phyloP scores from a whole-genome alignment of 2,113 vertebrate genomes.

The Desmodus rotundus region DNA sequence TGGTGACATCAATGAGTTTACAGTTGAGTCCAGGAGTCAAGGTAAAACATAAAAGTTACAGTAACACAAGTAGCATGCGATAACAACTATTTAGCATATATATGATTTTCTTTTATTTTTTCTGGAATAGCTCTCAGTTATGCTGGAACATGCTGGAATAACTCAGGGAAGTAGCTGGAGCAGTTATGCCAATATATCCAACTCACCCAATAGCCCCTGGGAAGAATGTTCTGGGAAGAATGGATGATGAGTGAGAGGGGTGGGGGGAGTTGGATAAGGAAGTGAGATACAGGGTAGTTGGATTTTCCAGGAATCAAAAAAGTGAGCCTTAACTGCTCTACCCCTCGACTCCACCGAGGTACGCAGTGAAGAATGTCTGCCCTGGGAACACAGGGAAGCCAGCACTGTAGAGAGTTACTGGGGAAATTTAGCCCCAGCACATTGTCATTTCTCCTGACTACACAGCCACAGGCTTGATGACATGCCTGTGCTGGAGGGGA shows the following conservation, averaged over 20 bases:
- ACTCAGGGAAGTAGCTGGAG: background rate
- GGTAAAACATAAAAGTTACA: background rate
- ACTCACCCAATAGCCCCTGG: background rate
- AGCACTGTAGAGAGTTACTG: background rate
- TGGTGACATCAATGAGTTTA: background rate
- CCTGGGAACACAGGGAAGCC: fast-evolving
- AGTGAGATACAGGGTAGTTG: background rate
- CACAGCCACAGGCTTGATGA: background rate
- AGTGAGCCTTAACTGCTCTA: background rate
- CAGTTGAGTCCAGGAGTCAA: background rate
- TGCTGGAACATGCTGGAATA: background rate
- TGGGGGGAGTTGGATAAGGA: background rate
- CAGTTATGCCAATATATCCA: background rate
- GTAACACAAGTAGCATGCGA: background rate
- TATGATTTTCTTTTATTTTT: background rate
- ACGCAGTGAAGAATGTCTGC: too few relatives aligned
- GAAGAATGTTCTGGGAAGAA: background rate
- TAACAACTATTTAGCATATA: background rate
- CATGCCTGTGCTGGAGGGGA: background rate
- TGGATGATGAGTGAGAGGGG: background rate
- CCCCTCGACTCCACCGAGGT: fast-evolving
- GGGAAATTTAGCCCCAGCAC: background rate
- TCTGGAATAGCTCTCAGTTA: background rate
- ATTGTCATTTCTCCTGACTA: background rate
- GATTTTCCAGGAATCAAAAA: background rate